These are phyloP conservation scores for Cosmopolites sordidus DNA, from an alignment of 2,888 invertebrate species.

Conservation along the genomic window DNA sequence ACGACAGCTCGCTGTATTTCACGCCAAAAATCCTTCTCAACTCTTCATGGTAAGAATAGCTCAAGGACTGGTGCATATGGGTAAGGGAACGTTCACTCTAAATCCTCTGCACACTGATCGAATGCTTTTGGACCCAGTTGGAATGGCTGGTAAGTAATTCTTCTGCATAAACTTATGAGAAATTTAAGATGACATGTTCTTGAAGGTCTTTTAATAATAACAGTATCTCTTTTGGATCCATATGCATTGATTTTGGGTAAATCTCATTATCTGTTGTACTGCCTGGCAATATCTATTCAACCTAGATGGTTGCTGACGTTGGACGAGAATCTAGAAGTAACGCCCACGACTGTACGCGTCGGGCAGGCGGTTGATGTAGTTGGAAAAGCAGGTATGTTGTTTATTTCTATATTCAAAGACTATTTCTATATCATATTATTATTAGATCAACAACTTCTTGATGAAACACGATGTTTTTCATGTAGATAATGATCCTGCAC, in stretches of 20 bases:
- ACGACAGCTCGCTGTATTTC: constrained; percentile 93
- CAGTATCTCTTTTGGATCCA: constrained; percentile 42
- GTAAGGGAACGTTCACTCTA: constrained; percentile 95
- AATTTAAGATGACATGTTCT: constrained; percentile 3
- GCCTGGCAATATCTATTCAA: constrained; percentile 93
- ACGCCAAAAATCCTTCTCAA: constrained; percentile 93
- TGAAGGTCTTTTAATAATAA: constrained; percentile 41
- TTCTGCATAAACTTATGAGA: neutral
- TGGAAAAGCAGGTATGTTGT: constrained; percentile 87
- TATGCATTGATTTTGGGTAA: constrained; percentile 67
- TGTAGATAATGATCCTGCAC: too few relatives aligned
- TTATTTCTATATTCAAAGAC: too few relatives aligned
- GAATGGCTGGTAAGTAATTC: constrained; percentile 70
- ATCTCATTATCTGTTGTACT: constrained; percentile 91
- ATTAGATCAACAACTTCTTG: too few relatives aligned
- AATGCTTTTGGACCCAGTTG: constrained; percentile 88
- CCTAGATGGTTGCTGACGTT: constrained; percentile 97
- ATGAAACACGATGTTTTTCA: too few relatives aligned
- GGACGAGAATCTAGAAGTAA: constrained; percentile 85
- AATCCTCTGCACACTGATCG: constrained; percentile 95
- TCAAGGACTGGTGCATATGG: constrained; percentile 94
- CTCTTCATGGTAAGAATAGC: constrained; percentile 96
- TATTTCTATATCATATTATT: too few relatives aligned
- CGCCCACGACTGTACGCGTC: constrained; percentile 87
- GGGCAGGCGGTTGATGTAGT: constrained; percentile 97